Evolutionary conservation across 2,888 invertebrate genomes (phyloP), one percentile per base, ranked within the genome.

Genomic region (Ferrisia virgata): DNA sequence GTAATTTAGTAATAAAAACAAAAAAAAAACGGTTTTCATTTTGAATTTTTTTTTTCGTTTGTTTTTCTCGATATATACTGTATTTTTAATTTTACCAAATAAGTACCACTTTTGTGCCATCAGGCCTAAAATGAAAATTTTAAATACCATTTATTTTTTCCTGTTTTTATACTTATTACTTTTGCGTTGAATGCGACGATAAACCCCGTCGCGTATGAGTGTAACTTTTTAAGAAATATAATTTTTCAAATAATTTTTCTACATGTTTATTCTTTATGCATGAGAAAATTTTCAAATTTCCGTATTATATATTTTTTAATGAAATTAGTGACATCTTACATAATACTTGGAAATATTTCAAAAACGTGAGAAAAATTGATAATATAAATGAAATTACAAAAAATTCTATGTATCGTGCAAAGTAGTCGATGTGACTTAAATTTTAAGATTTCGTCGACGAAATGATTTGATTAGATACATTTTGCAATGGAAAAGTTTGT

Each of bases 91-190:
- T 79, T 47, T 79, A 79, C 31, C 47, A 31, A 31, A 47, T 47
- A 79, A 79, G 79, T 79, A 79, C 40, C 79, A 79, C 40, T 79
- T n/a, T 79, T 79, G 79, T 79, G 79, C 79, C 79, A 79, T 28
- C 47, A 47, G 47, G 79, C 79, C 79, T 79, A 79, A 79, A 79
- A 79, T 79, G 79, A 47, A 79, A 79, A 79, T 47, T 47, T 47
- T n/a, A 79, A 79, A 31, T 79, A 79, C 79, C 79, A 79, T 79
- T 79, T 40, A 79, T 79, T 79, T 79, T 79, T 79, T 47, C 79
- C 43, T 79, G 47, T 47, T 79, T 79, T 79, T 79, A 31, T 79
- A n/a, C n/a, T n/a, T n/a, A 79, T 79, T 47, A 79, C 25, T 79
- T 79, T 79, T 79, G 79, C 79, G 79, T 47, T 79, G 43, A 79